phyloP scores from a whole-genome alignment of 2,888 invertebrate species.

The Thera britannica region DNA sequence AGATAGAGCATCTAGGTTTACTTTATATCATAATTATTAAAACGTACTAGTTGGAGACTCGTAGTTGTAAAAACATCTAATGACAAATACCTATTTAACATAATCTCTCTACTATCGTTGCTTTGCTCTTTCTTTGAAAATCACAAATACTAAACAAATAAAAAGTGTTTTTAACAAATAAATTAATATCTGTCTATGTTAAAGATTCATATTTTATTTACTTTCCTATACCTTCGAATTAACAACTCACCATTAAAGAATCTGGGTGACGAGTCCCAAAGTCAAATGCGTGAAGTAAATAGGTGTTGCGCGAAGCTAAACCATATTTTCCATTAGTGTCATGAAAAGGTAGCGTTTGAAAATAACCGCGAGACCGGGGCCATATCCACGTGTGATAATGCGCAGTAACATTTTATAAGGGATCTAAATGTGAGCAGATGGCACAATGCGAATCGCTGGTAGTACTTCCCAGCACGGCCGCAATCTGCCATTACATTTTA shows the following conservation, averaged over 20 bases:
- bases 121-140: too few species aligned
- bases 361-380: conserved; percentile 72
- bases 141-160: too few species aligned
- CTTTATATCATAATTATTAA: too few species aligned
- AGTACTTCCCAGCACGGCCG: conserved; percentile 72
- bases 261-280: conserved; percentile 2
- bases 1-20: too few species aligned
- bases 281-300: conserved; percentile 63
- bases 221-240: background rate
- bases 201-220: too few species aligned
- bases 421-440: conserved; percentile 83
- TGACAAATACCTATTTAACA: too few species aligned
- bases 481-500: conserved; percentile 82
- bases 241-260: background rate
- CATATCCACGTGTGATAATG: conserved; percentile 81
- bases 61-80: too few species aligned
- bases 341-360: conserved; percentile 78
- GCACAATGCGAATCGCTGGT: conserved; percentile 76
- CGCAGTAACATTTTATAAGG: conserved; percentile 83
- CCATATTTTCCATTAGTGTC: conserved; percentile 80
- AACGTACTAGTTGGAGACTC: too few species aligned
- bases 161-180: too few species aligned
- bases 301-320: conserved; percentile 64
- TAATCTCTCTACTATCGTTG: too few species aligned
- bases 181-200: too few species aligned